A percentile compares a stretch with the other conserved stretches of the same genome.
phyloP scores from a whole-genome alignment of 2,113 vertebrate genomes.

The Centropus bengalensis region DNA sequence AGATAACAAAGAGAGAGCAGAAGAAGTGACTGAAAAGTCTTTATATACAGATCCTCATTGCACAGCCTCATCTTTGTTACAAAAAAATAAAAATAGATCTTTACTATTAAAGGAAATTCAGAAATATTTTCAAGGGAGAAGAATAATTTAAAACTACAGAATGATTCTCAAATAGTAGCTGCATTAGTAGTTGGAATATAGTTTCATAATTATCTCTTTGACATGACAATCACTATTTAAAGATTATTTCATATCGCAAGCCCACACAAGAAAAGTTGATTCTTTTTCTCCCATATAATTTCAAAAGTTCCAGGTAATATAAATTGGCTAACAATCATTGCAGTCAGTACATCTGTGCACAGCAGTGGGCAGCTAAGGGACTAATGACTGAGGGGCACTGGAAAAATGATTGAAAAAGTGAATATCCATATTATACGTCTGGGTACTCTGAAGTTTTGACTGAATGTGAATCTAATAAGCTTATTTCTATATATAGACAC shows the following conservation, averaged over 20 bases:
- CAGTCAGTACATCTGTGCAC: not conserved
- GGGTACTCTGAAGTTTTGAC: not conserved
- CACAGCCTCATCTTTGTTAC: not conserved
- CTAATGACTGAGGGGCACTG: not conserved
- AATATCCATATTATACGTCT: not conserved
- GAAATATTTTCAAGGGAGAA: not conserved
- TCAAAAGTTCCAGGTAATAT: not conserved
- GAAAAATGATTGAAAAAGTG: not conserved
- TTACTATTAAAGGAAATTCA: not conserved
- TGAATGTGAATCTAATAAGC: not conserved
- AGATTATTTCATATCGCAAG: not conserved
- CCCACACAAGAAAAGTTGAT: rapidly evolving
- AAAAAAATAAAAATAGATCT: not conserved
- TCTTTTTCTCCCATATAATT: not conserved
- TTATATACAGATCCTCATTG: not conserved
- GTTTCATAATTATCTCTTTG: not conserved
- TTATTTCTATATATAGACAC: not conserved
- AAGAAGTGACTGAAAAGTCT: not conserved
- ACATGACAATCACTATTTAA: not conserved
- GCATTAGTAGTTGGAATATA: not conserved
- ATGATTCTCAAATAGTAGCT: not conserved
- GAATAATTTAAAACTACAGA: not conserved
- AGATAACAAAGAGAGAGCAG: not conserved
- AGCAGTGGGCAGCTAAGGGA: not conserved
- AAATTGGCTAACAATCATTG: not conserved